phyloP scores from a whole-genome alignment of 2,797 vertebrate genomes.

The Hybognathus amarus region DNA sequence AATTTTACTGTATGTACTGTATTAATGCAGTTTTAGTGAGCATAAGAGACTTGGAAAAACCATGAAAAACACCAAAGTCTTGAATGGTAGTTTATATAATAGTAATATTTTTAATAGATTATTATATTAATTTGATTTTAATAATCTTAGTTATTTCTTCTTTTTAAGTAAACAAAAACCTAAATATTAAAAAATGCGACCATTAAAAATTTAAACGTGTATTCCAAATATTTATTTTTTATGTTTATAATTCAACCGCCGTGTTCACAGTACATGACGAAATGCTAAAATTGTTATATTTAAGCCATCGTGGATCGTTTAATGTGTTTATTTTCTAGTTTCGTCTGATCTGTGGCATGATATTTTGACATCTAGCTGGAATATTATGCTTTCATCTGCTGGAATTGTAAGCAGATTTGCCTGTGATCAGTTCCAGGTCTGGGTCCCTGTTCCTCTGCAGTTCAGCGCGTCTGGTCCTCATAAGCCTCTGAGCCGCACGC shows the following conservation, averaged over 20 bases:
- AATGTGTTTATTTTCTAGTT: slow-evolving; percentile 21
- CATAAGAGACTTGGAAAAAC: background rate
- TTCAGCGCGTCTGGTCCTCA: slow-evolving; percentile 81
- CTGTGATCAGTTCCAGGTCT: slow-evolving; percentile 82
- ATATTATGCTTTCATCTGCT: slow-evolving; percentile 11
- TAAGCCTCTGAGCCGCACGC: slow-evolving; percentile 90
- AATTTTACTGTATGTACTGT: background rate
- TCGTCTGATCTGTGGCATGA: slow-evolving; percentile 15
- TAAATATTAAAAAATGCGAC: background rate
- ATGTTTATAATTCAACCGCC: background rate
- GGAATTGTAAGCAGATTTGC: slow-evolving; percentile 13
- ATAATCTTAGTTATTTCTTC: background rate
- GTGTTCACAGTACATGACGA: background rate
- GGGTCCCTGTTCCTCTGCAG: slow-evolving; percentile 83
- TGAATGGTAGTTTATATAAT: background rate
- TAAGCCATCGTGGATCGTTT: background rate
- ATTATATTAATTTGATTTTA: background rate
- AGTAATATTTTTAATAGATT: background rate
- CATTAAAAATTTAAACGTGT: background rate
- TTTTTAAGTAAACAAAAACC: background rate
- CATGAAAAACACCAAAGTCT: too few species aligned
- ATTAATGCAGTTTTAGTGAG: background rate
- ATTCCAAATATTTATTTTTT: background rate
- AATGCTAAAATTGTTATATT: background rate
- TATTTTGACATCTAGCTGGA: slow-evolving; percentile 17